Evolutionary conservation across 2,797 vertebrate species (phyloP), one percentile per base, ranked within the genome.

Genomic region (Hozukius guyotensis): DNA sequence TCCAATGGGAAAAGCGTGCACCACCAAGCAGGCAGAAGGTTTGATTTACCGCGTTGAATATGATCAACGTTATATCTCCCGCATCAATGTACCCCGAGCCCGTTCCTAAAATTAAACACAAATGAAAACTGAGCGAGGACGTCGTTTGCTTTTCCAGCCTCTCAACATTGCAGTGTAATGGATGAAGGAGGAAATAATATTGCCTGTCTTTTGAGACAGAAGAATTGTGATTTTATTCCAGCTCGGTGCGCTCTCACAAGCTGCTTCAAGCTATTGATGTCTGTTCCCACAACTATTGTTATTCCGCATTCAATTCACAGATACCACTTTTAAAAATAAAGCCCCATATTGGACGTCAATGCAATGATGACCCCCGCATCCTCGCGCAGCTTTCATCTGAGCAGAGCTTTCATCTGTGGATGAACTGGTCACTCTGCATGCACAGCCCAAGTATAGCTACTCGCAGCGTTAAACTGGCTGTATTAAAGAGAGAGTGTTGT

Each of bases 181-280:
- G 72, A 79, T 53, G 67, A 85, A 71, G 73, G 75, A 82, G 66
- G 75, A 86, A 86, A 82, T 84, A 78, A 83, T 80, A 87, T 71
- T 81, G 89, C 87, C 87, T 52, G 85, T 86, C 84, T 88, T 83
- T 69, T 69, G 81, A 92, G 85, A 83, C 75, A 56, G 55, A 84
- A 82, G 78, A 86, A 86, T 82, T 86, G 82, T 77, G 82, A 90
- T 91, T 88, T 90, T 78, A 80, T 87, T 92, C 88, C 80, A 78
- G 78, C 80, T 90, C 86, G 62, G 70, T 82, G 69, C 70, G 18
- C 81, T 69, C 77, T 78, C 85, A 81, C 65, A 71, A 85, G 82
- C 75, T 55, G 91, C 88, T 93, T 72, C 82, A 16, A 90, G 86
- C 83, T 81, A 90, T 72, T 86, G 85, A 85, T 81, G 85, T 89